These are phyloP conservation scores for Xanthia icteritia DNA, from an alignment of 2,888 invertebrate genomes.

Conservation along the genomic window DNA sequence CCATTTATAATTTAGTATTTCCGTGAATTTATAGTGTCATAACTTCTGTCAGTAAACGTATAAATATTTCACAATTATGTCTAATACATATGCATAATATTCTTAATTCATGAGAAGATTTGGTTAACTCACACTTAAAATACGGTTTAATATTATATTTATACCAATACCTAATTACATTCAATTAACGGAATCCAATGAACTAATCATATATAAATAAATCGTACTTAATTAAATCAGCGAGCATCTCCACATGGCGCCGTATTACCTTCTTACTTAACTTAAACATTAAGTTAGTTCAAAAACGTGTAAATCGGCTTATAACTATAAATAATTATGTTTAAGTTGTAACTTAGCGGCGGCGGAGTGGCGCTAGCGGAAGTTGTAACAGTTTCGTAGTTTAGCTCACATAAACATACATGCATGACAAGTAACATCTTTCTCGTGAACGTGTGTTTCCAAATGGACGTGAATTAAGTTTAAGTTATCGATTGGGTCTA, in stretches of 20 bases:
- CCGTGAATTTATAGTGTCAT: conserved; percentile 13
- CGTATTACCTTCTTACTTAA: conserved; percentile 58
- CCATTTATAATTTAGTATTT: conserved; percentile 18
- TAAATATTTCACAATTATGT: conserved; percentile 1
- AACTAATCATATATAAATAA: conserved; percentile 42
- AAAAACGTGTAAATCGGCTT: conserved; percentile 68
- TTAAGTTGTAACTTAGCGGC: conserved; percentile 68
- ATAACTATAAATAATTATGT: conserved; percentile 69
- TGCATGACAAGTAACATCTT: conserved; percentile 54
- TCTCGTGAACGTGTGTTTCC: conserved; percentile 47
- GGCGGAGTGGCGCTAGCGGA: conserved; percentile 66
- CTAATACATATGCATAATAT: conserved; percentile 4
- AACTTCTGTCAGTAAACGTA: background rate
- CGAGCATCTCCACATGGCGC: conserved; percentile 52
- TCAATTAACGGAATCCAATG: conserved; percentile 15
- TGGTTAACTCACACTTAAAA: background rate
- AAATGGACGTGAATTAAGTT: conserved; percentile 42
- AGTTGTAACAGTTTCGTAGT: conserved; percentile 55
- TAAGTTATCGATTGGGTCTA: conserved; percentile 16
- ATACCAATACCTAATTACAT: conserved; percentile 19
- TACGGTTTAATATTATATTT: background rate
- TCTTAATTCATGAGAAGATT: background rate
- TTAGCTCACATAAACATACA: conserved; percentile 49
- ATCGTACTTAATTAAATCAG: conserved; percentile 54
- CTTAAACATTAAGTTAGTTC: conserved; percentile 56